Base-by-base conservation (phyloP, 2,113 vertebrate species). In the Bos javanicus region DNA sequence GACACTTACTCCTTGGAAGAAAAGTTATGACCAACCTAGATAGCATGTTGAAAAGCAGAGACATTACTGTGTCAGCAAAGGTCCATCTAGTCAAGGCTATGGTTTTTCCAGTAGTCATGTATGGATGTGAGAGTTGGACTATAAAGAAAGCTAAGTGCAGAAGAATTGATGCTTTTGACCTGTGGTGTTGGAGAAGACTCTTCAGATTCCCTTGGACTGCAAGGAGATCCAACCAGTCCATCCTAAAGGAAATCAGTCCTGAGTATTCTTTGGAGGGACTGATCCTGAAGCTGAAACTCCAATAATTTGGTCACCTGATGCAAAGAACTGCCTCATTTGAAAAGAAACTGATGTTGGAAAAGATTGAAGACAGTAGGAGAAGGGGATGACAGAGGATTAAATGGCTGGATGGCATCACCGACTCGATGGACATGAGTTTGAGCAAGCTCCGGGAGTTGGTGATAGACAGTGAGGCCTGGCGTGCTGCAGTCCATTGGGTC, bases 81-180 rank as follows among this genome's bases (percentile, higher is more conserved):
- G 9, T 71, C n/a, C 21, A 23, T 71, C n/a, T 36, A 71, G 67
- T 36, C 19, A 71, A 71, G 36, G 67, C 67, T 71, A 9, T 71
- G 9, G n/a, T 71, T 71, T 71, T 71, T 71, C 67, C 17, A 23
- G n/a, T 71, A 12, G 67, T 71, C 19, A 12, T 23, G n/a, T 36
- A 21, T 71, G 64, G 17, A 21, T 36, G 2, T 71, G n/a, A 71
- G n/a, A 71, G 67, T 36, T 36, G 64, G 17, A 67, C n/a, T 21
- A 10, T 67, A 21, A 67, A 21, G 64, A 71, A 71, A 71, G n/a
- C 64, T 71, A 19, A 71, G n/a, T 2, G 1, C 64, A 0, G 0
- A 71, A 71, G 4, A 71, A 71, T 3, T 71, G n/a, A 36, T 71
- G n/a, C 64, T 36, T 71, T 71, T 71, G 9, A 71, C 11, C n/a